Evolutionary conservation across 2,888 invertebrate genomes (phyloP), one percentile per base, ranked within the genome.

Genomic region (Lacanobia oleracea): DNA sequence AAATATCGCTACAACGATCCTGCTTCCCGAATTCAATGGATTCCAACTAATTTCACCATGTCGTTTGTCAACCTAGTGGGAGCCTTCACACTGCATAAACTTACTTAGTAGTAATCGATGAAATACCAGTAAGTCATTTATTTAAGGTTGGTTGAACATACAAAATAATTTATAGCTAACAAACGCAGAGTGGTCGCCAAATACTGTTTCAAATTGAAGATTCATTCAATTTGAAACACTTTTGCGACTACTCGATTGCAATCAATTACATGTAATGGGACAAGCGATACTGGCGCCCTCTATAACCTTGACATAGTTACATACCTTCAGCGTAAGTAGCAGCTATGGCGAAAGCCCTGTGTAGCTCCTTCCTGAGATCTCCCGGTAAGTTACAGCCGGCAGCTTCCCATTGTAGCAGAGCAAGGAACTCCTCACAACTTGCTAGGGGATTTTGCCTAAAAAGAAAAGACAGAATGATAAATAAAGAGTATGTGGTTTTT

Each of bases 271-370:
- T 3, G 16, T 10, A 51, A 23, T 51, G 12, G 51, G 48, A 2
- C 64, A 72, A 43, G 14, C 43, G 59, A 43, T 21, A 37, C 40
- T 12, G 50, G 10, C 74, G 53, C 48, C 37, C 37, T 40, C 7
- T 37, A 18, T 4, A 33, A 1, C 7, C 33, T 33, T 4, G 23
- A 54, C 23, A 56, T 33, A 8, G 18, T 37, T 21, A 69, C 70
- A 54, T 87, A 95, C 95, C 95, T 90, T 95, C 94, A 10, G 95
- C 93, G 60, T 94, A 94, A 2, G 93, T 94, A 37, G 95, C 97
- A 1, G 97, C 97, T 72, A 97, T 93, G 16, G 98, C 97, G 75
- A 98, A 97, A 1, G 97, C 97, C 85, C 97, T 97, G 90, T 98
- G 97, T 37, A 98, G 92, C 65, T 97, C 97, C 69, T 97, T 96